Percentiles rank a stretch among this genome's conserved stretches.
Conservation (phyloP, 2,888 invertebrate species). For the Lithophane leautieri region DNA sequence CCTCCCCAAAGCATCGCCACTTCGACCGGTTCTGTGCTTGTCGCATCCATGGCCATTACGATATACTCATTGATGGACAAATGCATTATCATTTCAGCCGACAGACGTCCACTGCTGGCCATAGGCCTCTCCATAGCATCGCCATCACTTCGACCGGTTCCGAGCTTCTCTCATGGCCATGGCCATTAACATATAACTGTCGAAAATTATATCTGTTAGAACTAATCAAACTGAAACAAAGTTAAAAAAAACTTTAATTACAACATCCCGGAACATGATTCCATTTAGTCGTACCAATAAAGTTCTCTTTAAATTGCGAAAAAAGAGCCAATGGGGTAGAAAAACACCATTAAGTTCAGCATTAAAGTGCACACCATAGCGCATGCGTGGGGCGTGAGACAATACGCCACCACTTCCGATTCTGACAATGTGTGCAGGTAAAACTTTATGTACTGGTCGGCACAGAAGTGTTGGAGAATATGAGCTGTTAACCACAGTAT, state of each 20-base stretch:
- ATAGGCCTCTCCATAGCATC: too few species aligned
- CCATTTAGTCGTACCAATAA: constrained; percentile 15
- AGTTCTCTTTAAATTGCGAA: constrained; percentile 55
- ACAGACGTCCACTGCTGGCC: too few species aligned
- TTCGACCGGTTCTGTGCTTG: too few species aligned
- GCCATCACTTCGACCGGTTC: too few species aligned
- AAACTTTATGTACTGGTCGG: constrained; percentile 66
- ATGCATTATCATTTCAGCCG: too few species aligned
- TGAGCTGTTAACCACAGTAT: not conserved
- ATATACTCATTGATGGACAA: not conserved
- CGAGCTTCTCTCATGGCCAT: too few species aligned
- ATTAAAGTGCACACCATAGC: constrained; percentile 71
- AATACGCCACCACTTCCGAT: constrained; percentile 85
- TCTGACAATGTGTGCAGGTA: constrained; percentile 79
- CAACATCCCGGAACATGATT: constrained; percentile 45
- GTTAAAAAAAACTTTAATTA: constrained; percentile 12
- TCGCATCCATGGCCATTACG: too few species aligned
- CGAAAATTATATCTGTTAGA: too few species aligned
- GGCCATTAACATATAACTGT: too few species aligned
- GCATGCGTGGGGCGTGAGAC: constrained; percentile 82
- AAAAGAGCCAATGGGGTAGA: constrained; percentile 60
- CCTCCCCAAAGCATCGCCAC: too few species aligned
- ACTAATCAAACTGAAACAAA: not conserved
- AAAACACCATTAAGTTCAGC: constrained; percentile 55
- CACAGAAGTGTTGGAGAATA: constrained; percentile 62